Evolutionary conservation across 1,140 invertebrate species (phyloP).

Genomic region (Mizuhopecten yessoensis): DNA sequence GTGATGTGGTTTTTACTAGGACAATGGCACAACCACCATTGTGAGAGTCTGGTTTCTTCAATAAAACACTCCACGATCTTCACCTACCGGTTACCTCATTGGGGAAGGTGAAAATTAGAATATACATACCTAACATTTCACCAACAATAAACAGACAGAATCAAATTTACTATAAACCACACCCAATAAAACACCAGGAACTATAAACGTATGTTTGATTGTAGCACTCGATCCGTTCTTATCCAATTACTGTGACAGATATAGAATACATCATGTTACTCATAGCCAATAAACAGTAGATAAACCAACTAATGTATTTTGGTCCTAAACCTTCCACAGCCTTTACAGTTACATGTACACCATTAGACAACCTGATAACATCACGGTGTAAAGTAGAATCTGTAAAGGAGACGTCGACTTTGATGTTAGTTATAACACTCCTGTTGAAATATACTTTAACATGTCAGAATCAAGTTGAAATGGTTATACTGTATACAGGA

Average conservation of each 20-base stretch:
- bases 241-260: not conserved
- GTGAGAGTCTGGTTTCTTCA: not conserved
- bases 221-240: not conserved
- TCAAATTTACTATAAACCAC: not conserved
- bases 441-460: too few species aligned
- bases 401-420: too few species aligned
- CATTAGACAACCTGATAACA: too few species aligned
- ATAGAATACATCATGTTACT: not conserved
- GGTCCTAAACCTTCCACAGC: not conserved
- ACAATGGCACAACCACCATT: not conserved
- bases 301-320: not conserved
- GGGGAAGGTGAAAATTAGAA: slow-evolving; percentile 24
- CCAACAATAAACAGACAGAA: not conserved
- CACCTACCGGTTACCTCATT: not conserved
- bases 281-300: not conserved
- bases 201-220: not conserved
- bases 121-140: not conserved
- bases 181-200: slow-evolving; percentile 10
- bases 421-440: too few species aligned
- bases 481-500: too few species aligned
- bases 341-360: not conserved
- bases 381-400: too few species aligned
- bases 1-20: not conserved
- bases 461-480: too few species aligned
- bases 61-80: not conserved